A percentile compares a stretch with the other conserved stretches of the same genome.
Conservation (phyloP, 2,113 vertebrate genomes). For the Strigops habroptila region DNA sequence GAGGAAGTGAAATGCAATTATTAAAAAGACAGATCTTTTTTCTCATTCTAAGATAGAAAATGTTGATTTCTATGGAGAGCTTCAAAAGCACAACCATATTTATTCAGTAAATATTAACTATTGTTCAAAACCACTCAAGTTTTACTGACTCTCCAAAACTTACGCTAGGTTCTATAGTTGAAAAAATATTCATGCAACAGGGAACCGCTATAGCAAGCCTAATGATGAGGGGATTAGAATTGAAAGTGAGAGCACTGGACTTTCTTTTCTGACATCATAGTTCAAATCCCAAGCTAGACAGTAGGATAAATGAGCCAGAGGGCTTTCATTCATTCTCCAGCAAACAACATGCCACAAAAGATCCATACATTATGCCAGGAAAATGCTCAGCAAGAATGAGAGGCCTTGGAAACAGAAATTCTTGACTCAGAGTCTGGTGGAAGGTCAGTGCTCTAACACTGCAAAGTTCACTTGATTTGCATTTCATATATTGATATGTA, state of each 20-base stretch:
- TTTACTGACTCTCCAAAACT: background rate
- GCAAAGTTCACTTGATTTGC: constrained; percentile 5
- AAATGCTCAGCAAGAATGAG: constrained; percentile 31
- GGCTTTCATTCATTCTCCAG: constrained; percentile 17
- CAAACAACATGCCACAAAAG: constrained; percentile 35
- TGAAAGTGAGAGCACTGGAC: background rate
- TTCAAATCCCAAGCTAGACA: constrained; percentile 27
- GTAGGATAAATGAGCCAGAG: constrained; percentile 14
- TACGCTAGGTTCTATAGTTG: background rate
- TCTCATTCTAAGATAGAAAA: background rate
- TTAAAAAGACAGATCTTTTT: background rate
- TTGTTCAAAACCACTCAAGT: background rate
- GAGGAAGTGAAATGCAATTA: background rate
- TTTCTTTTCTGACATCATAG: background rate
- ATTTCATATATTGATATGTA: constrained; percentile 16
- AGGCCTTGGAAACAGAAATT: constrained; percentile 44
- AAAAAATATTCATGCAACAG: background rate
- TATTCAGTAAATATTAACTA: background rate
- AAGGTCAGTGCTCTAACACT: constrained; percentile 23
- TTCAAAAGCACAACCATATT: background rate
- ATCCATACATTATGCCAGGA: constrained; percentile 32
- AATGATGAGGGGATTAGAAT: constrained; percentile 8
- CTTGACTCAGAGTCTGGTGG: constrained; percentile 12
- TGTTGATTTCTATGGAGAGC: background rate
- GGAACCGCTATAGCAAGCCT: background rate